Evolutionary conservation across 1,140 invertebrate species (phyloP), one percentile per base, ranked within the genome.

Genomic region (Alviniconcha marisindica): DNA sequence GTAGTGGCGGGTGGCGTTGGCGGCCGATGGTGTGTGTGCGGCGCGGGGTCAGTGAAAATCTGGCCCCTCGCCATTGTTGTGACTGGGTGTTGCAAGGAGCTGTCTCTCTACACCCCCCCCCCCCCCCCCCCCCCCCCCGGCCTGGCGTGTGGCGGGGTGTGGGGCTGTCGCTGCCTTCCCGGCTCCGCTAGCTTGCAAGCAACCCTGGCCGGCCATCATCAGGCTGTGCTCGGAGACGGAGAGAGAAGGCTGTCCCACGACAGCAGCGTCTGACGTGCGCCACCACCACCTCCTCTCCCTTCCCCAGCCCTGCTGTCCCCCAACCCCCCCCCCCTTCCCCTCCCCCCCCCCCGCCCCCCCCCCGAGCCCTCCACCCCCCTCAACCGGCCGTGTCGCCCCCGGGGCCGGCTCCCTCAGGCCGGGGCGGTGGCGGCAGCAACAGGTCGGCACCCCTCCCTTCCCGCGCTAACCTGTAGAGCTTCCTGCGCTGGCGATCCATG

Each of bases 61-160:
- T 66, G 63, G 63, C 63, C 63, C n/a, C 63, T 24, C 63, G 63
- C 63, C 63, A 66, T 71, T 71, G 69, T 71, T 71, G 69, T 71
- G 69, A 71, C 69, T 71, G 69, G 33, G 31, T 66, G n/a, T n/a
- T 60, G 33, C 69, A 15, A 31, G 10, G 0, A 21, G 38, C 76
- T 38, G 38, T 31, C 56, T 38, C 5, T 18, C 51, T 36, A 63
- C 28, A 18, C 36, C 63, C 66, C 56, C 36, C 44, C 42, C 38
- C 66, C 56, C 80, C 24, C 42, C 31, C 80, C 40, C n/a, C 31
- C 66, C 24, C n/a, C 40, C 66, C 73, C 54, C 63, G 54, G 0
- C 2, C n/a, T n/a, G n/a, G n/a, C n/a, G n/a, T n/a, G n/a, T n/a
- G n/a, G n/a, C n/a, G n/a, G n/a, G n/a, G n/a, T n/a, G n/a, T n/a